Evolutionary conservation across 2,113 vertebrate genomes (phyloP).

Genomic region (Urocitellus parryii): DNA sequence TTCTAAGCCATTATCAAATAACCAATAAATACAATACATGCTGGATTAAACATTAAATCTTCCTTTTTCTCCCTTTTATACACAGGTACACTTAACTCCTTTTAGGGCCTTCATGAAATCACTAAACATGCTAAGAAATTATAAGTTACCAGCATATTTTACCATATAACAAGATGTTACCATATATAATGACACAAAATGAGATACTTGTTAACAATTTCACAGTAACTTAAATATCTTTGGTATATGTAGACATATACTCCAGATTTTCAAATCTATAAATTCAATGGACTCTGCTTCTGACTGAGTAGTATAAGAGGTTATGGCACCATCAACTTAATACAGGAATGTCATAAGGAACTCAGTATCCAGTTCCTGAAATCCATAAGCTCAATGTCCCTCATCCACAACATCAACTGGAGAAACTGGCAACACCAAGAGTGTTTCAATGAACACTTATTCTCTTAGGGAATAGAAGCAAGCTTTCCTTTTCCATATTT

Average conservation of each 20-base stretch:
- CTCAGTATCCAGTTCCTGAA: neutral
- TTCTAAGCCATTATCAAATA: slow-evolving; percentile 18
- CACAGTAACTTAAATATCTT: neutral
- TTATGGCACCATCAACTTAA: neutral
- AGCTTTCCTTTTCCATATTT: slow-evolving; percentile 33
- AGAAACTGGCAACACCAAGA: neutral
- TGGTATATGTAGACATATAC: neutral
- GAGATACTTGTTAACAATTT: neutral
- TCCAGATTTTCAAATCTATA: slow-evolving; percentile 32
- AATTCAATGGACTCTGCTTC: neutral
- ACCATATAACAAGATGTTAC: neutral
- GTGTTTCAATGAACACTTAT: neutral
- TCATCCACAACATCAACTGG: neutral
- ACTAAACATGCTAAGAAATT: slow-evolving; percentile 26
- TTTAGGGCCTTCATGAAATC: neutral
- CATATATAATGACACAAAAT: neutral
- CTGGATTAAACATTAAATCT: neutral
- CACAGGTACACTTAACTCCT: neutral
- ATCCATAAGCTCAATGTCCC: neutral
- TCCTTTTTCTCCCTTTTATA: neutral
- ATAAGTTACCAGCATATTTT: neutral
- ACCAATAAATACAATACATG: slow-evolving; percentile 30
- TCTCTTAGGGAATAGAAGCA: neutral
- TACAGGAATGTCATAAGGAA: neutral
- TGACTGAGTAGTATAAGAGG: neutral